Base-by-base conservation (phyloP, 1,140 invertebrate genomes). In the Homarus americanus region DNA sequence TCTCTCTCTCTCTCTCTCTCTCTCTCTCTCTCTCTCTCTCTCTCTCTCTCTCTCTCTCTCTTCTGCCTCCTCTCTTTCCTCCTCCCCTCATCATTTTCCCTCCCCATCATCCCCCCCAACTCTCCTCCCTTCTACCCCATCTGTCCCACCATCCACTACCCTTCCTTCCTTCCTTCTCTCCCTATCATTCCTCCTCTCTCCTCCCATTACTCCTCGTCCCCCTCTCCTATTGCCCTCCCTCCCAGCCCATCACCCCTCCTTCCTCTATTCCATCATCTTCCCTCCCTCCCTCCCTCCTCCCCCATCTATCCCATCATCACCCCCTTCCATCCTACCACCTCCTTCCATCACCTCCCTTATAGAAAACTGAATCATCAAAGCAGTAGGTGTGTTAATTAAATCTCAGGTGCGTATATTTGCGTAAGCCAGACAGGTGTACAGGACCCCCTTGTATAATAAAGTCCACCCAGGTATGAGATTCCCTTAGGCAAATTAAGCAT, bases 21-120 rank as follows among this genome's bases (percentile, higher is more conserved):
- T n/a, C 28, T 20, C 9, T 63, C 44, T 53, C 44, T 53, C 44
- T 82, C 80, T 63, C 49, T 63, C 80, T 36, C 53, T 36, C 36
- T 36, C 34, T 36, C 32, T 63, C 49, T 63, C 49, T 82, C 80
- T 66, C 53, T 66, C 80, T 82, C 79, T 82, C 79, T 82, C 79
- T 82, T 49, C 58, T n/a, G 58, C 79, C 58, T 49, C 58, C 79
- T 63, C 49, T 82, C 79, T 82, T 49, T 82, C 79, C 58, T 49
- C 58, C 79, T 82, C 49, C 44, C 41, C n/a, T 24, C 49, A 24
- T 80, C 40, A 40, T 40, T 80, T 40, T 80, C 78, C 49, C 38
- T 49, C 78, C 49, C 40, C 49, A 24, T 80, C 41, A 40, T 20
- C 24, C 38, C 34, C 10, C 34, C 40, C 28, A 20, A 10, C 49